phyloP scores from a whole-genome alignment of 2,797 vertebrate genomes.

The Phalanger gymnotis region DNA sequence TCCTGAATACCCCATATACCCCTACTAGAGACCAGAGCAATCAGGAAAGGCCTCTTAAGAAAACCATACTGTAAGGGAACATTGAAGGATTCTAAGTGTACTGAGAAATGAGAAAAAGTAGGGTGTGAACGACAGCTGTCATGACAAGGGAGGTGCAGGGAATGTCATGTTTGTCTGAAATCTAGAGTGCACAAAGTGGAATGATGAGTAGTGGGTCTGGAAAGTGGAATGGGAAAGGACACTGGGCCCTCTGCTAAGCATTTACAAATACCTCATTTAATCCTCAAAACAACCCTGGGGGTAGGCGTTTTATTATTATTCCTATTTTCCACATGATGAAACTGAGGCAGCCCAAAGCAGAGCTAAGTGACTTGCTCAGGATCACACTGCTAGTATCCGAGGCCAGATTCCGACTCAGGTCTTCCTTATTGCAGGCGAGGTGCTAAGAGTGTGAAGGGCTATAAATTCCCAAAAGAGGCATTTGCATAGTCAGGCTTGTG shows the following conservation, averaged over 20 bases:
- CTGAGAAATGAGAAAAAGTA: background rate
- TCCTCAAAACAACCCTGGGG: background rate
- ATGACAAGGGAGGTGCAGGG: background rate
- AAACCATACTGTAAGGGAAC: background rate
- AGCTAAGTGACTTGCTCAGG: background rate
- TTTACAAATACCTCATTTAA: background rate
- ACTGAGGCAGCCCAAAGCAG: background rate
- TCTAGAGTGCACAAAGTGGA: background rate
- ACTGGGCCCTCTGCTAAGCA: background rate
- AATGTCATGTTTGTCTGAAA: background rate
- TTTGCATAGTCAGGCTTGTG: background rate
- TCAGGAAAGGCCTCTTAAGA: background rate
- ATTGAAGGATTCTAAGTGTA: background rate
- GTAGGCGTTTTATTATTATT: background rate
- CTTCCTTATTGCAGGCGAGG: background rate
- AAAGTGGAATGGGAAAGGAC: background rate
- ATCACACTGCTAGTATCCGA: background rate
- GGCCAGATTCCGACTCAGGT: background rate
- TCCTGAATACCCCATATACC: background rate
- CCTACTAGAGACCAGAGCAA: background rate
- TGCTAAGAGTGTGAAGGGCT: background rate
- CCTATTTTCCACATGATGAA: background rate
- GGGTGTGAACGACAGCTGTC: background rate
- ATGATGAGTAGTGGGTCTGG: background rate
- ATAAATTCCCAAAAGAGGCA: background rate